These are phyloP conservation scores for Gambusia yucatana DNA, from an alignment of 2,797 vertebrate genomes.

Conservation along the genomic window DNA sequence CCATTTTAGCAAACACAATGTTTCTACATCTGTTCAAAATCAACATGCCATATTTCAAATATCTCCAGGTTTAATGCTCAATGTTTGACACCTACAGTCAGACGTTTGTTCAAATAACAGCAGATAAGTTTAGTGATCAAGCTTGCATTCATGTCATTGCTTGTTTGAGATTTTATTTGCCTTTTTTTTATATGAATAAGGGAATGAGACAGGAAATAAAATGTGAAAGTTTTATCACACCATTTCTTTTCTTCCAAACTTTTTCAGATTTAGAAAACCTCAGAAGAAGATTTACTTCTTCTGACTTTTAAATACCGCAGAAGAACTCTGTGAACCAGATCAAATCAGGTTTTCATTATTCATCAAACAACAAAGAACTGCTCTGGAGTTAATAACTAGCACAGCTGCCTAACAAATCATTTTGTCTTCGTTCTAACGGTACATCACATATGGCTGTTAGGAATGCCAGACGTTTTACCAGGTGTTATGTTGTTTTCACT, in stretches of 20 bases:
- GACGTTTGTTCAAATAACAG: not conserved
- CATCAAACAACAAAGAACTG: not conserved
- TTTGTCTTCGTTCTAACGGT: not conserved
- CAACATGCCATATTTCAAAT: not conserved
- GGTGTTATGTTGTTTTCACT: not conserved
- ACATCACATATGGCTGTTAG: not conserved
- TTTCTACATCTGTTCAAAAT: not conserved
- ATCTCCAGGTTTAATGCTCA: not conserved
- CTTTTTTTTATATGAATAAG: not conserved
- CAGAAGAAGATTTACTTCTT: not conserved
- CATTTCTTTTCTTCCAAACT: not conserved
- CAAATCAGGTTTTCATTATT: not conserved
- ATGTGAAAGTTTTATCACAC: not conserved
- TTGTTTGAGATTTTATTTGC: not conserved
- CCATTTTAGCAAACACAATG: not conserved
- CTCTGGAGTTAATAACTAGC: not conserved
- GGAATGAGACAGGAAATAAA: not conserved
- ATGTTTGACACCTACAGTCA: not conserved
- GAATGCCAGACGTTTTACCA: not conserved
- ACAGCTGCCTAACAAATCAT: not conserved
- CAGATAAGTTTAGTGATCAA: not conserved
- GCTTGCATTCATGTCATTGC: no score
- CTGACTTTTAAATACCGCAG: not conserved
- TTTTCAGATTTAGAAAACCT: not conserved
- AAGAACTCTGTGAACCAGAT: not conserved